Conservation (phyloP, 2,113 vertebrate species). For the Calidris pugnax region DNA sequence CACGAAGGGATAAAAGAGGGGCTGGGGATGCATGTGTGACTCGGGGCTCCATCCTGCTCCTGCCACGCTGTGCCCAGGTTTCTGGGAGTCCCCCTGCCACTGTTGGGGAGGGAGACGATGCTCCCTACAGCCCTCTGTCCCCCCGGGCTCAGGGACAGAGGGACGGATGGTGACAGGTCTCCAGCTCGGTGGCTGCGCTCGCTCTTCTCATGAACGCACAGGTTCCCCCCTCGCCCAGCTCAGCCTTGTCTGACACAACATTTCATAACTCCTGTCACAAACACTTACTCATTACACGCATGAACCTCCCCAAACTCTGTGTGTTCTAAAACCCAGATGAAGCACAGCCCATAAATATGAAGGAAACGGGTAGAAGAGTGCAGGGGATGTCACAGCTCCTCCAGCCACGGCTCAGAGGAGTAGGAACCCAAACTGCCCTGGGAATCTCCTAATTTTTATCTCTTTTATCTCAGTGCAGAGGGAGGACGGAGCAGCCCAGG, state of each 20-base stretch:
- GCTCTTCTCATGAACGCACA: background rate
- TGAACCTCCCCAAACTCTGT: background rate
- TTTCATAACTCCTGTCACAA: background rate
- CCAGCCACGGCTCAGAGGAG: background rate
- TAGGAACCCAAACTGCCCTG: background rate
- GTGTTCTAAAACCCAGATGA: background rate
- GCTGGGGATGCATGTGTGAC: fast-evolving
- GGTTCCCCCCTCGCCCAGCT: background rate
- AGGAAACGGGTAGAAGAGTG: background rate
- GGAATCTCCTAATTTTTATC: background rate
- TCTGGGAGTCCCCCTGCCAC: background rate
- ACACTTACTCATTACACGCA: background rate
- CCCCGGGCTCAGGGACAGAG: background rate
- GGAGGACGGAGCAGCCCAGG: background rate
- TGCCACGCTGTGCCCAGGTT: background rate
- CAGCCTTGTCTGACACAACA: background rate
- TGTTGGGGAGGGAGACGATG: fast-evolving
- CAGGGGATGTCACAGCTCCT: background rate
- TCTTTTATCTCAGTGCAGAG: too few relatives aligned
- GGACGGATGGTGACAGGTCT: fast-evolving
- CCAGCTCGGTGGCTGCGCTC: background rate
- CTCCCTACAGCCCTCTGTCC: too few relatives aligned
- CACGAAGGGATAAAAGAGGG: too few relatives aligned
- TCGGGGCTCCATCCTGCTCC: fast-evolving
- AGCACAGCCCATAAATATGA: background rate